phyloP scores from a whole-genome alignment of 2,888 invertebrate genomes.

The Dolichomitus sp. region DNA sequence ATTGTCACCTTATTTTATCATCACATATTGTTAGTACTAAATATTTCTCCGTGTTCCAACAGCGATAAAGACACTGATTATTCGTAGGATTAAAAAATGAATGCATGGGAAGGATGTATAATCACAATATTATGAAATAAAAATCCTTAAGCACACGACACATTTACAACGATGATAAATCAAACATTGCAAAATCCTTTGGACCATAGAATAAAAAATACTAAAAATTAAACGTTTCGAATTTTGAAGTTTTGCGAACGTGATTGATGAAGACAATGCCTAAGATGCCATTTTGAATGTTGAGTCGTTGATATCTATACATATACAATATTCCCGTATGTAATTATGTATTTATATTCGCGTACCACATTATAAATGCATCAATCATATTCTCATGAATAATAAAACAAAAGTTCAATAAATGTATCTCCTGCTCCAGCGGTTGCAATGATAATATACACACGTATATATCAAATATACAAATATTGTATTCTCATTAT shows the following conservation, averaged over 20 bases:
- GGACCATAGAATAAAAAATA: conserved; percentile 16
- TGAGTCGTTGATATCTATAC: conserved; percentile 31
- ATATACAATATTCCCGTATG: conserved; percentile 13
- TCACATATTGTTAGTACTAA: conserved; percentile 36
- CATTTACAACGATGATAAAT: conserved; percentile 32
- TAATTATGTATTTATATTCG: conserved; percentile 25
- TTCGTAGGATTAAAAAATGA: conserved; percentile 46
- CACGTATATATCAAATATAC: conserved; percentile 12
- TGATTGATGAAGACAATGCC: conserved; percentile 48
- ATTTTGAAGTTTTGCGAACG: conserved; percentile 33
- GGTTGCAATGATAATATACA: conserved; percentile 34
- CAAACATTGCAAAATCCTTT: conserved; percentile 28
- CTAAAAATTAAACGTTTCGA: conserved; percentile 23
- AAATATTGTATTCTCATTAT: neutral
- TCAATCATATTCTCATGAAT: conserved; percentile 14
- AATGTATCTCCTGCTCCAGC: conserved; percentile 13
- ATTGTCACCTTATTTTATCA: conserved; percentile 27
- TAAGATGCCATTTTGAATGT: conserved; percentile 55
- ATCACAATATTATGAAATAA: conserved; percentile 45
- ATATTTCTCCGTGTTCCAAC: conserved; percentile 47
- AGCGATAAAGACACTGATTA: conserved; percentile 39
- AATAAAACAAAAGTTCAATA: neutral
- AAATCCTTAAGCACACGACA: conserved; percentile 7
- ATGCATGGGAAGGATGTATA: conserved; percentile 46
- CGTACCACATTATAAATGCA: conserved; percentile 5